phyloP scores from a whole-genome alignment of 2,113 vertebrate species.

The Amia ocellicauda region DNA sequence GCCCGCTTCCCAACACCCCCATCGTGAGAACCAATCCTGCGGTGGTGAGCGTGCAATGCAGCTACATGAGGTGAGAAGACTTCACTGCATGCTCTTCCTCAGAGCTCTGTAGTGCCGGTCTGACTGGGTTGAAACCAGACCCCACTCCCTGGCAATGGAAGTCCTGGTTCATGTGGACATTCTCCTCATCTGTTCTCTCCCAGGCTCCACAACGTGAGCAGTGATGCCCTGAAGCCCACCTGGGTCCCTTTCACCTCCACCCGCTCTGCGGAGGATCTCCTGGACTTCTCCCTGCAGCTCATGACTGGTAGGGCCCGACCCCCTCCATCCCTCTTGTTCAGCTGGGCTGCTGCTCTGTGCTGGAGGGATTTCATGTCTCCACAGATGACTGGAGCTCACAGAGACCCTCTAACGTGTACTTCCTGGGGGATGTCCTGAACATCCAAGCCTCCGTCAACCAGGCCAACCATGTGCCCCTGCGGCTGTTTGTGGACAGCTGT shows the following conservation, averaged over 20 bases:
- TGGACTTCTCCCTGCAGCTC: no score
- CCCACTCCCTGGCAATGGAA: not conserved
- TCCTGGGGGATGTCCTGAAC: constrained; percentile 43
- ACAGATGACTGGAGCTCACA: constrained; percentile 51
- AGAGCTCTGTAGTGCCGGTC: not conserved
- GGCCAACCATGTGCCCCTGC: constrained; percentile 46
- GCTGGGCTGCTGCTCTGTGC: constrained; percentile 1
- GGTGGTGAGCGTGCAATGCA: constrained; percentile 51
- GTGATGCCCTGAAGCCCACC: no score
- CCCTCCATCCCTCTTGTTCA: no score
- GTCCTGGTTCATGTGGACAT: not conserved
- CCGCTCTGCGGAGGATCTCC: no score
- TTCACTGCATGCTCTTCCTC: not conserved
- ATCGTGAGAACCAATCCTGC: constrained; percentile 47
- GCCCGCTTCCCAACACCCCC: constrained; percentile 14
- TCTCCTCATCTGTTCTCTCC: no score
- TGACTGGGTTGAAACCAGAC: constrained; percentile 20
- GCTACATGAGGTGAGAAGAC: constrained; percentile 64
- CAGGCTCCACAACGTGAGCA: no score
- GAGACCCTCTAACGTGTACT: constrained; percentile 35
- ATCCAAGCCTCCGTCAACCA: constrained; percentile 43
- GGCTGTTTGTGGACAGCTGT: constrained; percentile 52
- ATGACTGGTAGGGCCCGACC: constrained; percentile 46
- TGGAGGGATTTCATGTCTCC: constrained; percentile 5
- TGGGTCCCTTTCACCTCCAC: constrained; percentile 37